phyloP scores from a whole-genome alignment of 2,888 invertebrate species.

The Drepanosiphum platanoidis region DNA sequence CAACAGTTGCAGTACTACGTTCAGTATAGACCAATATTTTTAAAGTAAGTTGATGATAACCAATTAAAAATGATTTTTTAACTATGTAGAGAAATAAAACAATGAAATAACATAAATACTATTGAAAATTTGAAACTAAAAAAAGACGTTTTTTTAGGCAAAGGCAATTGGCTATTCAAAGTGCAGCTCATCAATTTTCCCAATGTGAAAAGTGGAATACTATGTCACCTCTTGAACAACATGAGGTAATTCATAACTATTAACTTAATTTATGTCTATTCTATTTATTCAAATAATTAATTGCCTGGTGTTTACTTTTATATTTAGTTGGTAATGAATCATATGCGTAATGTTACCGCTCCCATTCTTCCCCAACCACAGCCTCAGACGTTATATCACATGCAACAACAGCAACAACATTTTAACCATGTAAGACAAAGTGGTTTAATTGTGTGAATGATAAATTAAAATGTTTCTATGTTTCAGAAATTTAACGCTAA shows the following conservation, averaged over 20 bases:
- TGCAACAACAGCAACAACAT: slow-evolving; percentile 57
- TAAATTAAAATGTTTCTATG: neutral
- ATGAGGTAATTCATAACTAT: slow-evolving; percentile 65
- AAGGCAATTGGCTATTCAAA: slow-evolving; percentile 63
- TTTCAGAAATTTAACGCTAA: slow-evolving; percentile 54
- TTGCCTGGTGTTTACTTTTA: too few species aligned
- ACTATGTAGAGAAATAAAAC: neutral
- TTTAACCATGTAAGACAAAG: slow-evolving; percentile 52
- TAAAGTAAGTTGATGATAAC: slow-evolving; percentile 29
- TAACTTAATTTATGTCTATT: neutral
- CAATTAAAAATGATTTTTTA: neutral
- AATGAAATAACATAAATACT: neutral
- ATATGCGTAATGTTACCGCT: slow-evolving; percentile 47
- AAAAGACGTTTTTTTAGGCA: slow-evolving; percentile 39
- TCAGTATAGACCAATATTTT: slow-evolving; percentile 44
- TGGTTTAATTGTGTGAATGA: neutral
- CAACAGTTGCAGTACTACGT: slow-evolving; percentile 49
- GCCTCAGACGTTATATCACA: slow-evolving; percentile 43
- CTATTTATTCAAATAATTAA: too few species aligned
- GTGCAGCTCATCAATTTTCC: slow-evolving; percentile 65
- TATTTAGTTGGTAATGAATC: slow-evolving; percentile 50
- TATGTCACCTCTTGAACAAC: slow-evolving; percentile 70
- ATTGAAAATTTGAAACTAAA: neutral
- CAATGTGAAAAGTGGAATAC: slow-evolving; percentile 70
- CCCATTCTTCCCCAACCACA: slow-evolving; percentile 52